These are phyloP conservation scores for Emydoidea blandingii DNA, from an alignment of 2,797 vertebrate species.

Conservation along the genomic window DNA sequence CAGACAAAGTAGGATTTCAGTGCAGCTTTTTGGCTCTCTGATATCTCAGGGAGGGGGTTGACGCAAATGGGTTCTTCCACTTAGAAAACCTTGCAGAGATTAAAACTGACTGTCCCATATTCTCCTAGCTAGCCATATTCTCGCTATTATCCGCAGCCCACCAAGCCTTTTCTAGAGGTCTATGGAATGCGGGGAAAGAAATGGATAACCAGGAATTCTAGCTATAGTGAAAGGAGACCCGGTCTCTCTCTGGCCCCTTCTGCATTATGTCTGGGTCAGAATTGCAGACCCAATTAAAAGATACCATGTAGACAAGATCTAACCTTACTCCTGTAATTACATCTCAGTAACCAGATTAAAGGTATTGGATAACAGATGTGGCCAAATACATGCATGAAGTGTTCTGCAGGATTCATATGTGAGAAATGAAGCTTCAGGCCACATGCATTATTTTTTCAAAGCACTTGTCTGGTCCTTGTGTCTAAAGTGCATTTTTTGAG, in stretches of 20 bases:
- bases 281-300: background rate
- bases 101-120: background rate
- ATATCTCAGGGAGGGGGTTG: background rate
- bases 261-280: background rate
- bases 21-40: background rate
- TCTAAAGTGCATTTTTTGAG: background rate
- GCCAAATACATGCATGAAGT: background rate
- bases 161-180: background rate
- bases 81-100: background rate
- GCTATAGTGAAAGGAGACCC: background rate
- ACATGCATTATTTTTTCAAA: background rate
- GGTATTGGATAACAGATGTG: background rate
- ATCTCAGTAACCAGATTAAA: background rate
- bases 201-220: background rate
- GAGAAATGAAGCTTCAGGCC: background rate
- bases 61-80: fast-evolving
- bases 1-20: background rate
- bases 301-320: background rate
- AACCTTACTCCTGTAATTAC: background rate
- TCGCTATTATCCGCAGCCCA: background rate
- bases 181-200: background rate
- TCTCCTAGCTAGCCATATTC: background rate
- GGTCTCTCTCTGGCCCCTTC: background rate
- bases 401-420: background rate
- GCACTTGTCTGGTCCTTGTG: background rate